Evolutionary conservation across 2,797 vertebrate genomes (phyloP), one percentile per base, ranked within the genome.

Genomic region (Alosa sapidissima): DNA sequence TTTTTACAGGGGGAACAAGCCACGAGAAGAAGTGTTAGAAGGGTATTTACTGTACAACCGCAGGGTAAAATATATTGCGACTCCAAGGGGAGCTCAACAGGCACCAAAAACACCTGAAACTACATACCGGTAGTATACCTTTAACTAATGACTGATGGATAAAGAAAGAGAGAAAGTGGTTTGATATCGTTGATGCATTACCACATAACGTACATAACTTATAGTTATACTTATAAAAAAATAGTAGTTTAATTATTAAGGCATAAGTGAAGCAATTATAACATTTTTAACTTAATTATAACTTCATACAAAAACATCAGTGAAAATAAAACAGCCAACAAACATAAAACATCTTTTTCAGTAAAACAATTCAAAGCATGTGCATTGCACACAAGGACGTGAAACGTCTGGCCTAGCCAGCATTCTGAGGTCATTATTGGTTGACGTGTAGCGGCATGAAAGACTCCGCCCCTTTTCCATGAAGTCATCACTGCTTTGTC

Each of bases 241-340:
- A 78, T 78, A 78, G 41, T 78, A 78, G 41, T 78, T 78, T 78
- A 41, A 78, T 72, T 16, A 78, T 78, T 78, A 78, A 78, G 19
- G 72, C 72, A 78, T 47, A 78, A 1, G 41, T 78, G 68, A 78
- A 78, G 19, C 72, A 78, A 14, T 78, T 47, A 58, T 62, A 78
- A 62, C n/a, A 24, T 65, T 11, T 24, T 28, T 65, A 65, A 78
- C 72, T 45, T 45, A 78, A 47, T 47, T 78, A 16, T 47, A 21
- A 47, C 41, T 2, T 47, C 19, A 45, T 78, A 78, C 41, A 72
- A 33, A 72, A 78, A 45, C 36, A 16, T 41, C 68, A 72, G 68
- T 72, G 16, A 78, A 78, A 78, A 78, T 78, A 21, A 75, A 78
- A 47, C 41, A 78, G 33, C 5, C 7, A 78, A 19, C 14, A 78